Evolutionary conservation across 1,140 invertebrate species (phyloP), one percentile per base, ranked within the genome.

Genomic region (Colletes latitarsis): DNA sequence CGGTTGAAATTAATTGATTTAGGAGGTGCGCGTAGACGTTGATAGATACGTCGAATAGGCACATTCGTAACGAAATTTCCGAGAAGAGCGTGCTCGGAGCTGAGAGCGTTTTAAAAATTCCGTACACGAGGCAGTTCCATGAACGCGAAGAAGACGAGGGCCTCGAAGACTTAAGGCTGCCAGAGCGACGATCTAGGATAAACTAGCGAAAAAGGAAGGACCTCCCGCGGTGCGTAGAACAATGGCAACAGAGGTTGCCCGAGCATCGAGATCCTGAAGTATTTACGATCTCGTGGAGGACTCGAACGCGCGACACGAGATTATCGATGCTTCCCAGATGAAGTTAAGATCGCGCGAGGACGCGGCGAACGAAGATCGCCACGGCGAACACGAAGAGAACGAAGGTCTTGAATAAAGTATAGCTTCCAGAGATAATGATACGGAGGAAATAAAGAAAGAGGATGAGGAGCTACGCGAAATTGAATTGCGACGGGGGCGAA

Each of bases 201-300:
- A 80, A 80, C 77, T 80, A 74, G 77, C 77, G 77, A 80, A 80
- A 69, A 77, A 58, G 70, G 63, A 78, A 74, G 53, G 70, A 63
- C 73, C 81, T 76, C 81, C 72, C 39, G 83, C 9, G 68, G 81
- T 67, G 73, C 81, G 70, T 58, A 80, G 77, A 82, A 84, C 81
- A 82, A 82, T 80, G 66, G 53, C 57, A 30, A 9, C 41, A 63
- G 58, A 69, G 49, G 64, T 64, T 74, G 39, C 63, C 55, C 43
- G 43, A 52, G 14, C 52, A 66, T 74, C 77, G 71, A 62, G 60
- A 82, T 74, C 71, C 70, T 82, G 81, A 82, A 72, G 77, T 80
- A 82, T 82, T 82, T 82, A 82, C 70, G 77, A 74, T 72, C 55
- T 74, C 71, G 62, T 46, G 43, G 17, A 9, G 63, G 49, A 58